Evolutionary conservation across 2,888 invertebrate species (phyloP).

Genomic region (Gymnosoma rotundatum): DNA sequence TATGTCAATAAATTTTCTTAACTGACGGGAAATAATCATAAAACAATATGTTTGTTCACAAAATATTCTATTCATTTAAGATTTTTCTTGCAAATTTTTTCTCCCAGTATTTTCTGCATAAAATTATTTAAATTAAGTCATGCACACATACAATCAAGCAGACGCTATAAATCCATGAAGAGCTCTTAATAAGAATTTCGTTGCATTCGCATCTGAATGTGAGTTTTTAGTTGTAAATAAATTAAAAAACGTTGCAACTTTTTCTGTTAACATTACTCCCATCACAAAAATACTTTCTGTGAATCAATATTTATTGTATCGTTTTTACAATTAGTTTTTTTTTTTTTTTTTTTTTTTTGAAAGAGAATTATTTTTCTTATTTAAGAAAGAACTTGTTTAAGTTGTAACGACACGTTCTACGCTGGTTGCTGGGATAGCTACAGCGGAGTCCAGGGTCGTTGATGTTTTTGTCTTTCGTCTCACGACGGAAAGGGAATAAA

Average conservation of each 20-base stretch:
- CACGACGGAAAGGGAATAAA: too few relatives aligned
- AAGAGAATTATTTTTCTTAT: too few relatives aligned
- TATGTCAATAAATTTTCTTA: slow-evolving; percentile 80
- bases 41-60: slow-evolving; percentile 76
- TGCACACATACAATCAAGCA: background rate
- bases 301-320: slow-evolving; percentile 1
- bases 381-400: background rate
- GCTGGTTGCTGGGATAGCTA: too few relatives aligned
- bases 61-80: slow-evolving; percentile 54
- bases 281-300: slow-evolving; percentile 20
- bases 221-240: slow-evolving; percentile 42
- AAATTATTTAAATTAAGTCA: slow-evolving; percentile 38
- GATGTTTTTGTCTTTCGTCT: too few relatives aligned
- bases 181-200: background rate
- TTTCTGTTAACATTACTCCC: slow-evolving; percentile 29
- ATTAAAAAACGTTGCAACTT: slow-evolving; percentile 24
- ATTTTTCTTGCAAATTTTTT: slow-evolving; percentile 25
- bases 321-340: background rate
- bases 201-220: slow-evolving; percentile 15
- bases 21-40: slow-evolving; percentile 81
- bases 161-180: background rate
- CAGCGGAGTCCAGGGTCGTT: too few relatives aligned
- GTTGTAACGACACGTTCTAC: too few relatives aligned
- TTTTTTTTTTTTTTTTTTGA: background rate
- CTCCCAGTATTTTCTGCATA: slow-evolving; percentile 34